Evolutionary conservation across 92 coral and sea anemone genomes (phyloP).

Genomic region (Palythoa caribaeorum): DNA sequence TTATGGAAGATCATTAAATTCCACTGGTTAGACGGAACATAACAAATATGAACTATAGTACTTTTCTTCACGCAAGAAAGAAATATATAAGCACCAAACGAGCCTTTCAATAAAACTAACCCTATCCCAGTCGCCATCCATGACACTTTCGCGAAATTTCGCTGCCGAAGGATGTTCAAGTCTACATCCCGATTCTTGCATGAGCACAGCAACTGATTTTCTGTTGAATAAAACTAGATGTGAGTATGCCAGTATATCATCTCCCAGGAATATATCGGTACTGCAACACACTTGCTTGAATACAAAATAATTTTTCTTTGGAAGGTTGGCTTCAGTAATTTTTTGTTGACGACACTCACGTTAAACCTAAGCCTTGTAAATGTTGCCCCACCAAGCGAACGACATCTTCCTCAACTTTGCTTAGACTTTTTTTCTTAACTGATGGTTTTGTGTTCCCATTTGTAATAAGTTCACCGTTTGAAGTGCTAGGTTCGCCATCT

Average conservation of each 20-base stretch:
- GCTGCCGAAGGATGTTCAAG: conserved; percentile 99
- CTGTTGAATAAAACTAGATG: conserved; percentile 69
- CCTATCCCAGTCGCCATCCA: conserved; percentile 99
- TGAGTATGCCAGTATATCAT: conserved; percentile 20
- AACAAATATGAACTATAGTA: neutral
- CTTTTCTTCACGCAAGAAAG: neutral
- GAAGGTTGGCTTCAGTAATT: conserved; percentile 43
- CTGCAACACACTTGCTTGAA: conserved; percentile 3
- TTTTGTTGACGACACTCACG: conserved; percentile 76
- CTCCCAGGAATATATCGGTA: conserved; percentile 28
- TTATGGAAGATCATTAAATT: conserved; percentile 52
- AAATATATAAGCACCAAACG: conserved; percentile 39
- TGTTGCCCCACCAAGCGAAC: conserved; percentile 98
- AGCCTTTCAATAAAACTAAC: conserved; percentile 72
- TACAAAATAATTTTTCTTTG: conserved; percentile 47
- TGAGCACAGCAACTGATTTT: conserved; percentile 93
- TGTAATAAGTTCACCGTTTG: conserved; percentile 96
- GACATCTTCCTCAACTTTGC: conserved; percentile 94
- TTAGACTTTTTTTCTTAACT: conserved; percentile 80
- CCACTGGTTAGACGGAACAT: conserved; percentile 51
- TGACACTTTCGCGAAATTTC: conserved; percentile 95
- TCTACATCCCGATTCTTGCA: conserved; percentile 99
- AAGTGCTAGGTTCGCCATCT: conserved; percentile 98
- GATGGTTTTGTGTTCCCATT: conserved; percentile 89
- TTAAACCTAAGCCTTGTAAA: conserved; percentile 96